Evolutionary conservation across 2,113 vertebrate species (phyloP).

Genomic region (Nothobranchius kuhntae): DNA sequence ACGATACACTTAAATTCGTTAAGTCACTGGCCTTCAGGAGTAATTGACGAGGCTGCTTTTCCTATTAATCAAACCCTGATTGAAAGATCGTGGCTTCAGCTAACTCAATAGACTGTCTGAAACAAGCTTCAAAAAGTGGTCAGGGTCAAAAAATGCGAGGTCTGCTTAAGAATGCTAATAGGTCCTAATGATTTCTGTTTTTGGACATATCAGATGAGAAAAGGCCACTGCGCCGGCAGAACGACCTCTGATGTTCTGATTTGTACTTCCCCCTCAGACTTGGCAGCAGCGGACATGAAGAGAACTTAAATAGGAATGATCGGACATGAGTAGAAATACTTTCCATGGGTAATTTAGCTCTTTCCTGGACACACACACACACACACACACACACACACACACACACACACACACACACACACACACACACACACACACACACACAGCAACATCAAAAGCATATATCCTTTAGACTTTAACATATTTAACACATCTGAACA

Average conservation of each 20-base stretch:
- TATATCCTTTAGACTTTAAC: constrained; percentile 53
- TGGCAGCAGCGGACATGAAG: constrained; percentile 72
- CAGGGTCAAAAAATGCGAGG: constrained; percentile 30
- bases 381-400: no score
- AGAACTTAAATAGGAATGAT: constrained; percentile 64
- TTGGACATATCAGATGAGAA: constrained; percentile 60
- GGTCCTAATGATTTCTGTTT: constrained; percentile 55
- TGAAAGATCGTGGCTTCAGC: neutral
- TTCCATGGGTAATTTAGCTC: constrained; percentile 79
- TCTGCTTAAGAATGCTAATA: constrained; percentile 52
- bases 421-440: no score
- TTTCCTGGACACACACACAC: constrained; percentile 72
- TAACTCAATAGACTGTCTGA: neutral
- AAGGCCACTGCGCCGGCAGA: constrained; percentile 29
- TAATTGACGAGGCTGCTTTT: constrained; percentile 19
- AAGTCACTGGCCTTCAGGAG: constrained; percentile 1
- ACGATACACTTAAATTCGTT: neutral
- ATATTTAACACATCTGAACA: constrained; percentile 68
- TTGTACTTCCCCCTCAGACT: constrained; percentile 72
- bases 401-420: no score
- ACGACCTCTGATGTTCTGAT: constrained; percentile 66
- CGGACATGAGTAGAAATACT: constrained; percentile 74
- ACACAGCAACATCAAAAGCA: constrained; percentile 78
- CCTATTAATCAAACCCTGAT: constrained; percentile 14
- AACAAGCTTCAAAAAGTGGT: constrained; percentile 13